Evolutionary conservation across 1,140 invertebrate species (phyloP), one percentile per base, ranked within the genome.

Genomic region (Meloidogyne chitwoodi): DNA sequence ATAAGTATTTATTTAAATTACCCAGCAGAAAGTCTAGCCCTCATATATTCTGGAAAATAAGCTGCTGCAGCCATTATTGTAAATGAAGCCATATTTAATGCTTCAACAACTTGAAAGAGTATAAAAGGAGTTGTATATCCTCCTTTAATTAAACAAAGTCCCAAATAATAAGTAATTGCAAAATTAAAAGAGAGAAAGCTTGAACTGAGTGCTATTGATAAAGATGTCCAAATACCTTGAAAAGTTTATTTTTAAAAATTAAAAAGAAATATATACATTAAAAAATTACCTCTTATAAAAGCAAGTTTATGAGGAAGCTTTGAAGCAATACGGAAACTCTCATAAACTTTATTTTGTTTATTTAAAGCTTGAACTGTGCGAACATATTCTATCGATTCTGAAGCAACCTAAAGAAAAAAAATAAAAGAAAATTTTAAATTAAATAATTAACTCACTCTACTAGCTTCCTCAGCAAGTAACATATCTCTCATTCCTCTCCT

Each of bases 31-130:
- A 88, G 78, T 68, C 83, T 80, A 11, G 88, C 89, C 77, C 88
- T 87, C 16, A 87, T 78, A 74, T 89, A 89, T 77, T 89, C 88
- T 0, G 89, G 89, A 44, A 88, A 80, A 75, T 89, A 89, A 2
- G 88, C 87, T 8, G 87, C 79, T 0, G 87, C 84, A 69, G 87
- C 82, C 74, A 88, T 89, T 14, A 87, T 68, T 62, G 78, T 83
- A 34, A 85, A 75, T 29, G 81, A 77, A 27, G 83, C 83, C 76
- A 88, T 83, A 41, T 80, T 83, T 22, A 88, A 64, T 0, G 85
- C 84, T 71, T 84, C 87, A 34, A 88, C 81, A 2, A 87, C 86
- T 79, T 85, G 84, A 74, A 86, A 85, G 19, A 85, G 78, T n/a
- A 79, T 75, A 70, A 78, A 86, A 34, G 84, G 84, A 10, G 79